Conservation (phyloP, 2,888 invertebrate species). For the Meganola albula region DNA sequence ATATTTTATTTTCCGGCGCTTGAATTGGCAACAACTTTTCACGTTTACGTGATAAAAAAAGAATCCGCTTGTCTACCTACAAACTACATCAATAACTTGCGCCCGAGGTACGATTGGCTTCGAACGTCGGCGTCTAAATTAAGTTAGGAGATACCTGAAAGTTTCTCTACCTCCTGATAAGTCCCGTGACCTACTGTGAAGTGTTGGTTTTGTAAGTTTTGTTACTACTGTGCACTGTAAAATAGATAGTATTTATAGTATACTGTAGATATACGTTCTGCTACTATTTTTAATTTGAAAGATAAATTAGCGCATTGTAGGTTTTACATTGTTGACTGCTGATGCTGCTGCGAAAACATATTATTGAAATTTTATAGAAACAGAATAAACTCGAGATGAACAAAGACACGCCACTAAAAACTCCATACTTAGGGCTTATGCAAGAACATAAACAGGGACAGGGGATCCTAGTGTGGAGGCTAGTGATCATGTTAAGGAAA, state of each 20-base stretch:
- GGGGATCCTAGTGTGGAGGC: too few species aligned
- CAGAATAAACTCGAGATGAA: too few species aligned
- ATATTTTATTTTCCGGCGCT: too few species aligned
- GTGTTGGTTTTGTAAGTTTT: slow-evolving; percentile 21
- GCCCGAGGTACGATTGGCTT: slow-evolving; percentile 48
- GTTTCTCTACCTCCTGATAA: slow-evolving; percentile 35
- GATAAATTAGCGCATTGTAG: too few species aligned
- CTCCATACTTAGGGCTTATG: too few species aligned
- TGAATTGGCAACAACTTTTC: too few species aligned
- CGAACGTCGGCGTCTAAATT: slow-evolving; percentile 51
- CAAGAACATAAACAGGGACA: too few species aligned
- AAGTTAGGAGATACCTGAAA: slow-evolving; percentile 55
- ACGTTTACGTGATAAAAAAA: slow-evolving; percentile 50
- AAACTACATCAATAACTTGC: slow-evolving; percentile 48
- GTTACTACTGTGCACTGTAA: slow-evolving; percentile 11
- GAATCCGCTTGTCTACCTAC: slow-evolving; percentile 51
- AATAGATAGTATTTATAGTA: slow-evolving; percentile 11
- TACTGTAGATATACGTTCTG: not conserved
- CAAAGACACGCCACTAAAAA: too few species aligned
- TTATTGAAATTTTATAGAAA: too few species aligned
- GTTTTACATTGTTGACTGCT: too few species aligned
- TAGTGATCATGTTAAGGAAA: too few species aligned
- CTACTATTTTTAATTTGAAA: not conserved
- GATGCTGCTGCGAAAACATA: too few species aligned
- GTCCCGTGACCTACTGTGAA: slow-evolving; percentile 17